Evolutionary conservation across 1,140 invertebrate genomes (phyloP).

Genomic region (Bicyclus anynana): DNA sequence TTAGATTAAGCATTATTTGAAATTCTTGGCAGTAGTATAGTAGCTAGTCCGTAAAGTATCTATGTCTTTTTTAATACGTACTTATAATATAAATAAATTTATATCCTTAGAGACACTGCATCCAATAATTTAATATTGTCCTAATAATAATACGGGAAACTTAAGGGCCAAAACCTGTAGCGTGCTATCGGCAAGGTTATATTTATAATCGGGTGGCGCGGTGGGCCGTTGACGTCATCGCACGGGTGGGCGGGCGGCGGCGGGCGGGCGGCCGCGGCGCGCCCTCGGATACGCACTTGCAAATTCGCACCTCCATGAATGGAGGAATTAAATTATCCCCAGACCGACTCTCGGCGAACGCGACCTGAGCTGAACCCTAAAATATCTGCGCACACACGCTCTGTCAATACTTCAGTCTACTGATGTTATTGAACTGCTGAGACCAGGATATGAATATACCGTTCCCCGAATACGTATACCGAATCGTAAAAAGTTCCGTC

Average conservation of each 20-base stretch:
- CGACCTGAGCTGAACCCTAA: slow-evolving; percentile 48
- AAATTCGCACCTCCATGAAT: slow-evolving; percentile 74
- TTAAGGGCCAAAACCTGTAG: slow-evolving; percentile 64
- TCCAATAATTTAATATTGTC: slow-evolving; percentile 14
- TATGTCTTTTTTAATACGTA: no score
- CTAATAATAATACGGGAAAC: slow-evolving; percentile 19
- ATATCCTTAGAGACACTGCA: neutral
- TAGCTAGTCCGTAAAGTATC: no score
- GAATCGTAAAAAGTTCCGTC: slow-evolving; percentile 12
- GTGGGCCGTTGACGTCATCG: slow-evolving; percentile 68
- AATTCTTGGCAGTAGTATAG: no score
- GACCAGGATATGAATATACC: neutral
- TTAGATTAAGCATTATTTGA: no score
- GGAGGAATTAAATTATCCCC: slow-evolving; percentile 66
- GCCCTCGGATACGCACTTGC: slow-evolving; percentile 70
- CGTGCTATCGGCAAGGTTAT: slow-evolving; percentile 65
- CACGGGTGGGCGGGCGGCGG: slow-evolving; percentile 28
- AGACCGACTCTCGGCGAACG: slow-evolving; percentile 44
- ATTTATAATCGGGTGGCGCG: slow-evolving; percentile 69
- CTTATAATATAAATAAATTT: no score
- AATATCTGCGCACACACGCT: slow-evolving; percentile 18
- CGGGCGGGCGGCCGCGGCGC: slow-evolving; percentile 49
- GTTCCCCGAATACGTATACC: slow-evolving; percentile 8
- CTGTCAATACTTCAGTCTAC: slow-evolving; percentile 4
- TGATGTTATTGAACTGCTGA: slow-evolving; percentile 22